Percentiles rank a stretch among this genome's conserved stretches.
phyloP scores from a whole-genome alignment of 2,888 invertebrate genomes.

The Sussaba pulchella region DNA sequence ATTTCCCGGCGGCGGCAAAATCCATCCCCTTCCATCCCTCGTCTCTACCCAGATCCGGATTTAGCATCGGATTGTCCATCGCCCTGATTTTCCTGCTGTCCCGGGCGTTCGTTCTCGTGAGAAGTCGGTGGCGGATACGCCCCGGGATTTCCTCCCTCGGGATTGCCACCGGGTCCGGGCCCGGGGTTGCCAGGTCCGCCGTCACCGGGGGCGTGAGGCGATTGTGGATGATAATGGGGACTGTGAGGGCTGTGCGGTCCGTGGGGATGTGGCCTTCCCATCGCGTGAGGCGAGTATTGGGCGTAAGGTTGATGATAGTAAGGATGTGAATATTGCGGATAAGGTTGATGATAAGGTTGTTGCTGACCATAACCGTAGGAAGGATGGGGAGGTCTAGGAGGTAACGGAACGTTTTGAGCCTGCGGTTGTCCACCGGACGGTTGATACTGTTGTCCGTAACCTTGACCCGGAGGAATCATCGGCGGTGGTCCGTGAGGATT shows the following conservation, averaged over 20 bases:
- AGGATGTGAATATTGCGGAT: slow-evolving; percentile 85
- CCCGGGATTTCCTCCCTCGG: slow-evolving; percentile 69
- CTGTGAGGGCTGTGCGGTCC: slow-evolving; percentile 81
- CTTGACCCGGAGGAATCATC: slow-evolving; percentile 82
- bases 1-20: no score
- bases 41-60: slow-evolving; percentile 76
- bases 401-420: slow-evolving; percentile 85
- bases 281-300: slow-evolving; percentile 86
- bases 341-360: slow-evolving; percentile 85
- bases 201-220: slow-evolving; percentile 80
- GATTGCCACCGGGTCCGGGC: slow-evolving; percentile 72
- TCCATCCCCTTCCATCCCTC: no score
- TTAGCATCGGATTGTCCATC: slow-evolving; percentile 80
- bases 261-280: slow-evolving; percentile 84
- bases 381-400: slow-evolving; percentile 86
- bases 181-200: slow-evolving; percentile 74
- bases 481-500: slow-evolving; percentile 77
- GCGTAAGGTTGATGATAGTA: slow-evolving; percentile 86
- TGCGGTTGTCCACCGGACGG: slow-evolving; percentile 82
- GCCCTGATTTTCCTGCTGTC: slow-evolving; percentile 76
- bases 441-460: slow-evolving; percentile 83
- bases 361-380: slow-evolving; percentile 84
- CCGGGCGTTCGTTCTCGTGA: slow-evolving; percentile 79
- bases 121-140: slow-evolving; percentile 78
- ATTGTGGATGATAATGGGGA: slow-evolving; percentile 82